Conservation (phyloP, 2,888 invertebrate species). For the Drosophila paucipuncta region DNA sequence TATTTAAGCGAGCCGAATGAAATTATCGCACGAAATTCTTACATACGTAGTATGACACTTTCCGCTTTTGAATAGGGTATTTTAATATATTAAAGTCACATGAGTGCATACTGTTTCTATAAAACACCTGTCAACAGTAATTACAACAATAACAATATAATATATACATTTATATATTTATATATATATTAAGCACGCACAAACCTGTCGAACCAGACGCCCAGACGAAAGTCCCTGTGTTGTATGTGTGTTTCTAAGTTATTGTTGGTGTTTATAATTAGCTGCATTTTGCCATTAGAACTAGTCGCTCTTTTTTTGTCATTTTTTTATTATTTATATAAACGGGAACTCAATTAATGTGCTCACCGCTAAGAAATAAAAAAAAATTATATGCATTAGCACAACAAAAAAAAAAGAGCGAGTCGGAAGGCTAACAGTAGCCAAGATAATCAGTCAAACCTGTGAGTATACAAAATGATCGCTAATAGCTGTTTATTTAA, state of each 20-base stretch:
- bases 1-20: neutral
- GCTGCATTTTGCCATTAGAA: conserved; percentile 38
- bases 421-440: conserved; percentile 40
- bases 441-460: conserved; percentile 23
- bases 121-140: conserved; percentile 41
- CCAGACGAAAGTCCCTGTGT: conserved; percentile 37
- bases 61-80: neutral
- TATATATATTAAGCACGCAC: conserved; percentile 39
- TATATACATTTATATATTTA: conserved; percentile 8
- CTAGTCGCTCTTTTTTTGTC: conserved; percentile 14
- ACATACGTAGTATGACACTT: neutral
- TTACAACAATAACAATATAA: conserved; percentile 20
- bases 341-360: neutral
- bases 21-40: neutral
- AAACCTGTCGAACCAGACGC: conserved; percentile 59
- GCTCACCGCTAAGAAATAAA: conserved; percentile 4
- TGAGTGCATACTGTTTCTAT: conserved; percentile 12
- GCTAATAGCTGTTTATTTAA: conserved; percentile 50
- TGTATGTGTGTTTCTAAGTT: conserved; percentile 12
- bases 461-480: conserved; percentile 59
- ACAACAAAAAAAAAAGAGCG: conserved; percentile 26
- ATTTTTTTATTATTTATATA: neutral
- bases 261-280: conserved; percentile 10
- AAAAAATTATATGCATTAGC: conserved; percentile 1
- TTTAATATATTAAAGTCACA: conserved; percentile 5